A percentile compares a stretch with the other conserved stretches of the same genome.
These are phyloP conservation scores for Lobophora halterata DNA, from an alignment of 2,888 invertebrate genomes.

Conservation along the genomic window DNA sequence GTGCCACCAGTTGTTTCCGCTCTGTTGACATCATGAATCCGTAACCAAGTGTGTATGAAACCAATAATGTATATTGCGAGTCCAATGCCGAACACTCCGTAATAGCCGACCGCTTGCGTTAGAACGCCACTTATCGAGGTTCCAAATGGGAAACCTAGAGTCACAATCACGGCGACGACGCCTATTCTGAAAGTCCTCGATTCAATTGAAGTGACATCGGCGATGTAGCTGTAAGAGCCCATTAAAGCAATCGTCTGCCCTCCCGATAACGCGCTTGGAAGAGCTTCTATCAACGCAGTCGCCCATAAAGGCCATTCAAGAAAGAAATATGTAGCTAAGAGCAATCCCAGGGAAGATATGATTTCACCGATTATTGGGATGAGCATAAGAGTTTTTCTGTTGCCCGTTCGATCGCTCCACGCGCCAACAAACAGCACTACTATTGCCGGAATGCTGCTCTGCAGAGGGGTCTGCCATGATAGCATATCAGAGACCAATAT, in stretches of 20 bases:
- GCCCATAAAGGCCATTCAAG: slow-evolving; percentile 78
- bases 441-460: slow-evolving; percentile 78
- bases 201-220: slow-evolving; percentile 80
- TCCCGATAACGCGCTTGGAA: slow-evolving; percentile 80
- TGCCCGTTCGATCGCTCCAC: slow-evolving; percentile 82
- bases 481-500: slow-evolving; percentile 74
- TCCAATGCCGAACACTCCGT: slow-evolving; percentile 64
- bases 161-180: slow-evolving; percentile 76
- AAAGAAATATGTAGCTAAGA: slow-evolving; percentile 78
- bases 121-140: slow-evolving; percentile 75
- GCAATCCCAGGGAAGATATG: slow-evolving; percentile 69
- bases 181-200: slow-evolving; percentile 83
- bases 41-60: slow-evolving; percentile 56
- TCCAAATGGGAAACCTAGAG: slow-evolving; percentile 73
- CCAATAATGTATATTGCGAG: slow-evolving; percentile 54
- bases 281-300: slow-evolving; percentile 75
- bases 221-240: slow-evolving; percentile 82
- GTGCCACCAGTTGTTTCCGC: slow-evolving; percentile 48
- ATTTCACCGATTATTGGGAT: slow-evolving; percentile 79
- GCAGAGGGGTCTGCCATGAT: slow-evolving; percentile 77
- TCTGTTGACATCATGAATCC: slow-evolving; percentile 59
- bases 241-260: slow-evolving; percentile 79
- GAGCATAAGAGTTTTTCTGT: slow-evolving; percentile 79
- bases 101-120: slow-evolving; percentile 66
- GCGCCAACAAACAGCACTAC: slow-evolving; percentile 81